Evolutionary conservation across 2,113 vertebrate species (phyloP).

Genomic region (Tetrax tetrax): DNA sequence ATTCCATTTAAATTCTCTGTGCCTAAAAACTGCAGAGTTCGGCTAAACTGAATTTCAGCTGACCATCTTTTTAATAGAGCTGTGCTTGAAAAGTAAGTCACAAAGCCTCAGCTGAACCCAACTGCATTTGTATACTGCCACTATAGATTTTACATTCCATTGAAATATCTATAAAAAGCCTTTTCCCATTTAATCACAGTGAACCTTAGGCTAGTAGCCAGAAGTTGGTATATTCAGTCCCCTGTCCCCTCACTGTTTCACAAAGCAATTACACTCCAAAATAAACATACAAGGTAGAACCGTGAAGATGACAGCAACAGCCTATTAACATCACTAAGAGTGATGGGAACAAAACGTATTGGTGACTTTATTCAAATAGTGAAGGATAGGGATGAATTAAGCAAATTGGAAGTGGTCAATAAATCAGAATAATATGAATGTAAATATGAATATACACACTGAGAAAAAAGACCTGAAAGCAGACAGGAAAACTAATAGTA

Average conservation of each 20-base stretch:
- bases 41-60: neutral
- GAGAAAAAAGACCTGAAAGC: neutral
- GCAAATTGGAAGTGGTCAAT: neutral
- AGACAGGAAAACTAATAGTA: neutral
- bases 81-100: neutral
- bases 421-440: neutral
- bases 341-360: neutral
- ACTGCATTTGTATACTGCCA: neutral
- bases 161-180: neutral
- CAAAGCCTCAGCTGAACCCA: neutral
- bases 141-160: neutral
- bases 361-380: neutral
- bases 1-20: neutral
- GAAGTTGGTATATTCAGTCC: neutral
- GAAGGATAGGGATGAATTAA: neutral
- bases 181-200: neutral
- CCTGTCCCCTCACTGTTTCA: neutral
- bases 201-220: neutral
- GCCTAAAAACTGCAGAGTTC: neutral
- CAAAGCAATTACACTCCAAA: neutral
- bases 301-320: neutral
- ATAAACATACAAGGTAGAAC: neutral
- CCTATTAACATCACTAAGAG: neutral
- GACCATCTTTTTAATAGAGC: neutral
- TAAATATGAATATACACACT: neutral